Evolutionary conservation across 1,140 invertebrate species (phyloP).

Genomic region (Brachionus koreanus): DNA sequence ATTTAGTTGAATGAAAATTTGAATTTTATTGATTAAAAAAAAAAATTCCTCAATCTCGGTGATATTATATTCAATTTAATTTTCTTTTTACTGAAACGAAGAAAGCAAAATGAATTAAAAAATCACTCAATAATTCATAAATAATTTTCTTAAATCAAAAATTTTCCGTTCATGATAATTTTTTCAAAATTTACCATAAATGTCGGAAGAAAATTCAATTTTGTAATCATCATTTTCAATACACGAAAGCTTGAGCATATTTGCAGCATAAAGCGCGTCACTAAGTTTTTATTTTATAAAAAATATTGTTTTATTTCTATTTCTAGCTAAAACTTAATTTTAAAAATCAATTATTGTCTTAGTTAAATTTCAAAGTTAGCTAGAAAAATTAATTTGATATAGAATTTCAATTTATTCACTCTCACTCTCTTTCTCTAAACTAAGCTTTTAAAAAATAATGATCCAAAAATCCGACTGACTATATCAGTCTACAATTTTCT

Average conservation of each 20-base stretch:
- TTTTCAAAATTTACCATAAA: neutral
- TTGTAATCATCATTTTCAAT: neutral
- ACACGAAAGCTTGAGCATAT: neutral
- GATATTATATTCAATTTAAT: neutral
- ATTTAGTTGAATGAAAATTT: neutral
- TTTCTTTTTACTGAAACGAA: neutral
- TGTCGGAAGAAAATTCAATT: neutral
- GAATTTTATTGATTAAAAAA: neutral
- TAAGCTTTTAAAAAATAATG: too few species aligned
- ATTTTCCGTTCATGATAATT: neutral
- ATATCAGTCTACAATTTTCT: too few species aligned
- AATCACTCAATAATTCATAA: neutral
- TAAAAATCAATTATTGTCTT: neutral
- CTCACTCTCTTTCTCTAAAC: too few species aligned
- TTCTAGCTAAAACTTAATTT: neutral
- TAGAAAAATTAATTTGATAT: too few species aligned
- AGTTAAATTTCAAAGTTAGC: too few species aligned
- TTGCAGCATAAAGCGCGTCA: neutral
- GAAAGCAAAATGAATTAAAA: neutral
- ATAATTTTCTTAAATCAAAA: neutral
- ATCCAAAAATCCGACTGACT: too few species aligned
- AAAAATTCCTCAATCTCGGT: too few species aligned
- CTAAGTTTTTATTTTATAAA: neutral
- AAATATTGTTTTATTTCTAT: neutral
- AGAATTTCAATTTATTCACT: too few species aligned